Base-by-base conservation (phyloP, 1,140 invertebrate genomes). In the Anastatus disparis region DNA sequence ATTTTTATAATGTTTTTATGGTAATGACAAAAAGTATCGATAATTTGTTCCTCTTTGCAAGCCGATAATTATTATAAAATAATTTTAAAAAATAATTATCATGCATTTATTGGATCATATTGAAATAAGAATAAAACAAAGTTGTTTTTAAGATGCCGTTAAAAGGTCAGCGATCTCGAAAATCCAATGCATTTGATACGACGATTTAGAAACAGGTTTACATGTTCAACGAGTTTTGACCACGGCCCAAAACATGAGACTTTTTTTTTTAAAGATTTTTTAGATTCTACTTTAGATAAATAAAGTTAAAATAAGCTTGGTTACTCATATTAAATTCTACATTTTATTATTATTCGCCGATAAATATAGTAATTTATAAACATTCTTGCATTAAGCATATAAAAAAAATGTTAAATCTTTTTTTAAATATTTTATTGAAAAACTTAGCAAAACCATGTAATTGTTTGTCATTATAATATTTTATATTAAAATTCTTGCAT, bases 41-140 rank as follows among this genome's bases (percentile, higher is more conserved):
- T n/a, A n/a, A n/a, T n/a, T n/a, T n/a, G n/a, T n/a, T n/a, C n/a
- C n/a, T n/a, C n/a, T n/a, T n/a, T n/a, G n/a, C n/a, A n/a, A n/a
- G n/a, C n/a, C n/a, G n/a, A n/a, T n/a, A n/a, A n/a, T n/a, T n/a
- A n/a, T n/a, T n/a, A n/a, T n/a, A n/a, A n/a, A n/a, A n/a, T n/a
- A n/a, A n/a, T n/a, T n/a, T n/a, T n/a, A 29, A 46, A 29, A 62
- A 17, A 62, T 55, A 22, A 62, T 27, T 62, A 46, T 52, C 40
- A 52, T 64, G 40, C 31, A 42, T 55, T 55, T 29, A 44, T 13
- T n/a, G 46, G 22, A 17, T 48, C n/a, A 46, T 17, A 58, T 65
- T 71, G 56, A 59, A 71, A 71, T 62, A 53, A 55, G 52, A 63
- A 58, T 68, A 35, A 58, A n/a, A n/a, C n/a, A n/a, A n/a, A n/a